These are phyloP conservation scores for Megalurothrips usitatus DNA, from an alignment of 2,888 invertebrate genomes.

Conservation along the genomic window DNA sequence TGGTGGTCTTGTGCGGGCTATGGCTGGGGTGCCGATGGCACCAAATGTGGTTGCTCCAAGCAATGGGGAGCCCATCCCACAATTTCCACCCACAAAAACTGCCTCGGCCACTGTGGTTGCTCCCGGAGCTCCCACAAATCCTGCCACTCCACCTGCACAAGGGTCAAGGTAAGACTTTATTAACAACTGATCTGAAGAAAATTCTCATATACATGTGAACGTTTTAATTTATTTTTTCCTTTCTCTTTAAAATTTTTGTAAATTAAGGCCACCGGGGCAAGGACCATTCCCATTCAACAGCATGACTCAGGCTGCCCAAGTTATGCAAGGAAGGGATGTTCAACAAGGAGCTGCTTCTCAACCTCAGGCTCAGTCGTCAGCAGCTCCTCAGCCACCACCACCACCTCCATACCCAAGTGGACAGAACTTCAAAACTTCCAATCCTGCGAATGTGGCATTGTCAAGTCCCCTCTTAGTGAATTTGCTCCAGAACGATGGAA, in stretches of 20 bases:
- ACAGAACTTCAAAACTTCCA: slow-evolving; percentile 28
- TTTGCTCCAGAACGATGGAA: slow-evolving; percentile 79
- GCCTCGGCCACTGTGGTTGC: slow-evolving; percentile 40
- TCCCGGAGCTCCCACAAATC: slow-evolving; percentile 37
- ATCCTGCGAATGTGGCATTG: slow-evolving; percentile 60
- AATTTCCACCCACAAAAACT: slow-evolving; percentile 44
- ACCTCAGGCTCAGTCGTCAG: slow-evolving; percentile 34
- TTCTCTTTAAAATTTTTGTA: not conserved
- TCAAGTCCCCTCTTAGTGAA: slow-evolving; percentile 89
- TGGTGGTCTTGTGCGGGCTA: slow-evolving; percentile 31
- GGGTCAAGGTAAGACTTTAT: not conserved
- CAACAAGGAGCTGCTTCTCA: slow-evolving; percentile 28
- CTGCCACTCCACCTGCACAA: slow-evolving; percentile 31
- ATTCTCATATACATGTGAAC: not conserved
- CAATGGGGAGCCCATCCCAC: slow-evolving; percentile 63
- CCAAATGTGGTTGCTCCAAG: slow-evolving; percentile 86
- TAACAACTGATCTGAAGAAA: slow-evolving; percentile 38
- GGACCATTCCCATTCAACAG: slow-evolving; percentile 81
- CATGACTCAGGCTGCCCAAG: slow-evolving; percentile 81
- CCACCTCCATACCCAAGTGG: slow-evolving; percentile 34
- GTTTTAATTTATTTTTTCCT: not conserved
- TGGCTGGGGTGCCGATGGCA: slow-evolving; percentile 28
- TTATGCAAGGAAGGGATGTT: slow-evolving; percentile 67
- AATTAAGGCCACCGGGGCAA: slow-evolving; percentile 43
- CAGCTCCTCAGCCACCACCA: slow-evolving; percentile 38